Evolutionary conservation across 2,113 vertebrate genomes (phyloP).

Genomic region (Cynopterus brachyotis): DNA sequence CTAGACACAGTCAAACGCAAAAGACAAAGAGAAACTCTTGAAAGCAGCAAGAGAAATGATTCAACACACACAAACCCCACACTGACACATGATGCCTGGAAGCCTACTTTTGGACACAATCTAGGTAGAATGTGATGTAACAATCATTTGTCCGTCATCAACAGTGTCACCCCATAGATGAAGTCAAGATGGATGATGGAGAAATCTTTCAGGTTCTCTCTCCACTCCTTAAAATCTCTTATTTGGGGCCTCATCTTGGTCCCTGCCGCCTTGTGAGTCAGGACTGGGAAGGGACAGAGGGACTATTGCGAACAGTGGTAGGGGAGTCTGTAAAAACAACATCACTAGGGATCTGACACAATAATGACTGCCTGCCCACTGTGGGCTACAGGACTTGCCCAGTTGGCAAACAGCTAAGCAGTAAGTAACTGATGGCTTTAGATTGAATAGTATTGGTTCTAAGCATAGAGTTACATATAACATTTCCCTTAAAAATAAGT

Average conservation of each 20-base stretch:
- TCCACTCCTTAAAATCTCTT: background rate
- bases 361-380: conserved; percentile 16
- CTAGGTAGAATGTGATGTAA: conserved; percentile 29
- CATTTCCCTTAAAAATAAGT: conserved; percentile 4
- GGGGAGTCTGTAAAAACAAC: background rate
- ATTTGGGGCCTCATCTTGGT: background rate
- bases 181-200: background rate
- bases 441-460: background rate
- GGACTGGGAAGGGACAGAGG: background rate
- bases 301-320: background rate
- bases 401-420: conserved; percentile 35
- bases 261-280: background rate
- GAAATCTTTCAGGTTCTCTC: background rate
- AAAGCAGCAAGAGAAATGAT: background rate
- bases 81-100: background rate
- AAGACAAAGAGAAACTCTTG: background rate
- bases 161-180: background rate
- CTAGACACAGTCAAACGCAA: background rate
- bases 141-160: background rate
- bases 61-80: too few species aligned
- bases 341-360: background rate
- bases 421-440: background rate
- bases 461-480: background rate
- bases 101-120: background rate
- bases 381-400: background rate